Conservation (phyloP, 2,113 vertebrate genomes). For the Corythornis cristatus region DNA sequence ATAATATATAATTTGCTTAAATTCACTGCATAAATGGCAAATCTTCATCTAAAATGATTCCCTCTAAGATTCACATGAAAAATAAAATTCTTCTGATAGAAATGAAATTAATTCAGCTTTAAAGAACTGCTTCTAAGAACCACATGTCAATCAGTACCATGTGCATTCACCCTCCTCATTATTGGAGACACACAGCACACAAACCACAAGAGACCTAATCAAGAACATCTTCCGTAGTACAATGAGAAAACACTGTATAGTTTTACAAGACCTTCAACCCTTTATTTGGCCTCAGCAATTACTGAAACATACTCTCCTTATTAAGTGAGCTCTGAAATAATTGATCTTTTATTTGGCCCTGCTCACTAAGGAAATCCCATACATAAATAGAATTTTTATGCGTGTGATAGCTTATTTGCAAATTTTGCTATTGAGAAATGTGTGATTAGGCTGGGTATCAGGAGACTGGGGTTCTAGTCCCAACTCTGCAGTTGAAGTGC, state of each 20-base stretch:
- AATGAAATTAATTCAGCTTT: background rate
- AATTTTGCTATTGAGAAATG: slow-evolving; percentile 8
- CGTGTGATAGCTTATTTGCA: slow-evolving; percentile 58
- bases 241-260: slow-evolving; percentile 1
- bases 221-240: slow-evolving; percentile 11
- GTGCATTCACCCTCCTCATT: background rate
- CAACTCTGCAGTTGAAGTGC: background rate
- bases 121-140: background rate
- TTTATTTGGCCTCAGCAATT: slow-evolving; percentile 51
- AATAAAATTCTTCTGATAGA: background rate
- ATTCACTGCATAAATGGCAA: background rate
- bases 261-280: slow-evolving; percentile 60
- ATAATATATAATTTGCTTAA: background rate
- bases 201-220: slow-evolving; percentile 49
- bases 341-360: slow-evolving; percentile 45
- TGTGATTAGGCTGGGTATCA: slow-evolving; percentile 26
- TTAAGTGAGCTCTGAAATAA: slow-evolving; percentile 52
- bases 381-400: slow-evolving; percentile 52
- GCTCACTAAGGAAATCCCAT: slow-evolving; percentile 34
- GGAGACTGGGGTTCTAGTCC: background rate
- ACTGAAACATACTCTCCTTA: slow-evolving; percentile 57
- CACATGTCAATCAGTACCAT: background rate
- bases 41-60: background rate
- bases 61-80: background rate
- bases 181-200: background rate